These are phyloP conservation scores for human DNA, from an alignment of 2,113 vertebrate genomes.

Conservation along the genomic window GRCh38 chr12:25120501-25121000, in stretches of 20 bases:
- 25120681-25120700: no score
- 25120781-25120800: not conserved
- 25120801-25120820: not conserved
- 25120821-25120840: not conserved
- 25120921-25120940: not conserved
- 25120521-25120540: no score
- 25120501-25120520: no score
- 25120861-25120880: not conserved
- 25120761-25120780: not conserved
- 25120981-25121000: not conserved
- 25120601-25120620: no score
- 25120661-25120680: no score
- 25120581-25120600: no score
- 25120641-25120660: no score
- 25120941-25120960: not conserved
- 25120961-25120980: not conserved
- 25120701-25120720: no score
- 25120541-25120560: no score
- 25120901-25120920: not conserved
- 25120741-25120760: not conserved
- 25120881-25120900: not conserved
- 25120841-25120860: not conserved
- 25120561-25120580: no score
- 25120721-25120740: no score
- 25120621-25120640: no score